Percentiles rank a stretch among this genome's conserved stretches.
Evolutionary conservation across 64 coral and sea anemone genomes (phyloP).

Genomic region (Pocillopora verrucosa): DNA sequence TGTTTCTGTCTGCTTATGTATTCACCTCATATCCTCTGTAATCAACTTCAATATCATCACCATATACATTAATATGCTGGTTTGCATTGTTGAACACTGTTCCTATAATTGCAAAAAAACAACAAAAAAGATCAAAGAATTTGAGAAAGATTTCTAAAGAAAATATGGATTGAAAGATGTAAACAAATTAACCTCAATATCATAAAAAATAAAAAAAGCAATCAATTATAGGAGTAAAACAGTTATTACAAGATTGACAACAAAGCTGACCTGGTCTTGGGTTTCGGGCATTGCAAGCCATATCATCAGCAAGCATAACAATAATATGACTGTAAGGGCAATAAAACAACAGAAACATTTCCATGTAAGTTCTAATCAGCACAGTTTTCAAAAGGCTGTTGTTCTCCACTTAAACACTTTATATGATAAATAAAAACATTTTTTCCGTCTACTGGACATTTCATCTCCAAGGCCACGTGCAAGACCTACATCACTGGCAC

Average conservation of each 20-base stretch:
- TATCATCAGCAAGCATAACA: constrained; percentile 98
- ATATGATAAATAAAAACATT: too few species aligned
- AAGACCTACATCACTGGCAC: background rate
- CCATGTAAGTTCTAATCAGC: background rate
- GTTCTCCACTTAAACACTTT: too few species aligned
- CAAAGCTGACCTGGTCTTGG: constrained; percentile 80
- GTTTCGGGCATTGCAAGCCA: constrained; percentile 98
- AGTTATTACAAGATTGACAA: too few species aligned
- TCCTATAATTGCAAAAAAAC: background rate
- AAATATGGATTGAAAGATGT: background rate
- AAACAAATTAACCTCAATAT: too few species aligned
- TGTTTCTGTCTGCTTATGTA: background rate
- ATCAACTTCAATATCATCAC: constrained; percentile 99
- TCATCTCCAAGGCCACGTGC: too few species aligned
- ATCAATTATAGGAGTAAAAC: too few species aligned
- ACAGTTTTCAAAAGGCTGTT: too few species aligned
- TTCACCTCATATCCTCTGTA: constrained; percentile 92
- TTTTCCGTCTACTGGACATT: background rate
- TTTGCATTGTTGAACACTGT: constrained; percentile 97
- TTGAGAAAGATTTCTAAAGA: background rate
- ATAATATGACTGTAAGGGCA: constrained; percentile 84
- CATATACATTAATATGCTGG: constrained; percentile 97
- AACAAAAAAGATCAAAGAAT: background rate
- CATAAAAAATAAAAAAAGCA: background rate
- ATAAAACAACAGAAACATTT: background rate